Conservation (phyloP, 2,888 invertebrate species). For the Cetonia aurata region DNA sequence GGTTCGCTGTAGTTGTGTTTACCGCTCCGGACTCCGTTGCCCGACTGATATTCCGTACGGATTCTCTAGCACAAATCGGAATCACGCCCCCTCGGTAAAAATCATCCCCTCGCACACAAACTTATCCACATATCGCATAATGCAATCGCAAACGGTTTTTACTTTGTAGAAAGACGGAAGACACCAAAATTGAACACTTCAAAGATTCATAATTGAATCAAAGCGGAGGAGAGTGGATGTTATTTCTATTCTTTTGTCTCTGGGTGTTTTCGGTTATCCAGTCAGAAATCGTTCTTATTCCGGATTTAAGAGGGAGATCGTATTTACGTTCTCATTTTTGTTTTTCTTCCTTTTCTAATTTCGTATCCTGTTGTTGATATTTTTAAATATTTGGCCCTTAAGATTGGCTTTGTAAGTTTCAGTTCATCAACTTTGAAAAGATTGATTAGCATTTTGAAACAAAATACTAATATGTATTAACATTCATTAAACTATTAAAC, state of each 20-base stretch:
- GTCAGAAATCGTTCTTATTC: slow-evolving; percentile 18
- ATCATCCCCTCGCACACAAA: slow-evolving; percentile 26
- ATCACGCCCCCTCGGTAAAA: slow-evolving; percentile 37
- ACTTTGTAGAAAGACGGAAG: slow-evolving; percentile 1
- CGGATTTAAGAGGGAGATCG: slow-evolving; percentile 8
- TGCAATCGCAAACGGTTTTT: slow-evolving; percentile 21
- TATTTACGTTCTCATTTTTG: slow-evolving; percentile 11
- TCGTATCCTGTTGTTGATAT: slow-evolving; percentile 6
- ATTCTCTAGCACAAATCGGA: slow-evolving; percentile 37
- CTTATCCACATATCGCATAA: slow-evolving; percentile 28
- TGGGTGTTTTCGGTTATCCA: slow-evolving; percentile 4
- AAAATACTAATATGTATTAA: too few relatives aligned
- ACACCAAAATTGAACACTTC: neutral
- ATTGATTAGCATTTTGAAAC: too few relatives aligned
- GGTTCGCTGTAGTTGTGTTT: slow-evolving; percentile 24
- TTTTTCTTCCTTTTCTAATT: slow-evolving; percentile 12
- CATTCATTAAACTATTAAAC: too few relatives aligned
- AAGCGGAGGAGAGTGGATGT: slow-evolving; percentile 13
- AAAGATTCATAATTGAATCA: slow-evolving; percentile 7
- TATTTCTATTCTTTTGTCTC: slow-evolving; percentile 27
- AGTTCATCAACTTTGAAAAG: too few relatives aligned
- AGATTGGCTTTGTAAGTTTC: neutral
- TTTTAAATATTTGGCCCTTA: neutral
- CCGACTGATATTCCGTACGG: slow-evolving; percentile 39
- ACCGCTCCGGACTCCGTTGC: slow-evolving; percentile 39